A percentile compares a stretch with the other conserved stretches of the same genome.
These are phyloP conservation scores for Adelphocoris suturalis DNA, from an alignment of 2,888 invertebrate species.

Conservation along the genomic window DNA sequence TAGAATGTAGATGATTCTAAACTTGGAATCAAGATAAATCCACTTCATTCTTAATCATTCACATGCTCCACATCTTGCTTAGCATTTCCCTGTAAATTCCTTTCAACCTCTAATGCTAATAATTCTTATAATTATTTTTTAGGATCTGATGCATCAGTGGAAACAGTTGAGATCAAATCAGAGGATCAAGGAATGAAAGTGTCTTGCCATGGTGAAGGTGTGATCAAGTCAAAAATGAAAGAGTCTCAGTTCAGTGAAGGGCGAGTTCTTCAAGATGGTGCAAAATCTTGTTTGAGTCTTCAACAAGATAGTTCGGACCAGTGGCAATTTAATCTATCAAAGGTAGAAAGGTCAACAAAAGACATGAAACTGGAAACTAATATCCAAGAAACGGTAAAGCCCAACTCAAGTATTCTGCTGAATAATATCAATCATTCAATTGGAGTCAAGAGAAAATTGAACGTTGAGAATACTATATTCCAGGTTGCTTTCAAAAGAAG, in stretches of 20 bases:
- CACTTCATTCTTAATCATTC: no score
- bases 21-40: no score
- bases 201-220: slow-evolving; percentile 9
- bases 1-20: no score
- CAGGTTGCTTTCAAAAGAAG: slow-evolving; percentile 75
- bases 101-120: no score
- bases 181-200: slow-evolving; percentile 20
- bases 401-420: slow-evolving; percentile 43
- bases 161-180: slow-evolving; percentile 6
- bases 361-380: slow-evolving; percentile 66
- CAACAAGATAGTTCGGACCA: slow-evolving; percentile 62
- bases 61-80: no score
- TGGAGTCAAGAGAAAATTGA: slow-evolving; percentile 73
- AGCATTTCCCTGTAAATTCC: no score
- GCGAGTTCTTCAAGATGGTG: not conserved
- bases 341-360: slow-evolving; percentile 45
- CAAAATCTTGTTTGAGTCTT: slow-evolving; percentile 10
- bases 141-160: slow-evolving; percentile 13
- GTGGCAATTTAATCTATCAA: slow-evolving; percentile 72
- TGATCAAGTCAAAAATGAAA: slow-evolving; percentile 59
- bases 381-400: slow-evolving; percentile 29
- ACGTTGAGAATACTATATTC: slow-evolving; percentile 75
- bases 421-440: slow-evolving; percentile 59
- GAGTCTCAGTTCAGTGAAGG: slow-evolving; percentile 52
- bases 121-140: not conserved